Evolutionary conservation across 2,113 vertebrate species (phyloP).

Genomic region (Epinephelus lanceolatus): DNA sequence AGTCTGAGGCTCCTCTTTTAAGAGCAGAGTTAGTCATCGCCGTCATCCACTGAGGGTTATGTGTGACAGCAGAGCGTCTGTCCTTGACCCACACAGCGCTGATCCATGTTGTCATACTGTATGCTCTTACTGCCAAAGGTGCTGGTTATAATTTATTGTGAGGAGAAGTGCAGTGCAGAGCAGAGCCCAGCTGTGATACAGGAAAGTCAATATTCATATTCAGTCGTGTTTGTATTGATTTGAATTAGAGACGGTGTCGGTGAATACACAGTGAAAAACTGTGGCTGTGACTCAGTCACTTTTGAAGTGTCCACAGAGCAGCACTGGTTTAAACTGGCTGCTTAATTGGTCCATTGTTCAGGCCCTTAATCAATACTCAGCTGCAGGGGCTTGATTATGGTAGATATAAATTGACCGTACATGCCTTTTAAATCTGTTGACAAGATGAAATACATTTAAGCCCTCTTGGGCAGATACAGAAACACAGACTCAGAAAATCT

Average conservation of each 20-base stretch:
- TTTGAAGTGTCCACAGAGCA: neutral
- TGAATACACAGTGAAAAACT: neutral
- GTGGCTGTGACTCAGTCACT: too few species aligned
- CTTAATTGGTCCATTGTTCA: neutral
- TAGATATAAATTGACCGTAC: neutral
- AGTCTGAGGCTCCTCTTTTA: constrained; percentile 8
- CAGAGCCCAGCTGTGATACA: neutral
- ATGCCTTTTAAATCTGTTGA: neutral
- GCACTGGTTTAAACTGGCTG: neutral
- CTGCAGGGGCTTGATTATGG: neutral
- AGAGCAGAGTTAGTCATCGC: constrained; percentile 25
- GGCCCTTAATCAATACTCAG: neutral
- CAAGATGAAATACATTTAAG: neutral
- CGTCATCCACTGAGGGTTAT: constrained; percentile 28
- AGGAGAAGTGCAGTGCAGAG: neutral
- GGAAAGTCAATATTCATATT: neutral
- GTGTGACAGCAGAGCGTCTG: neutral
- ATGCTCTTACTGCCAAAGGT: neutral
- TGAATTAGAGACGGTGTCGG: neutral
- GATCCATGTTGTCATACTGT: constrained; percentile 4
- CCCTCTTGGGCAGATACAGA: neutral
- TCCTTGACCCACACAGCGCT: constrained; percentile 45
- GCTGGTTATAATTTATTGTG: neutral
- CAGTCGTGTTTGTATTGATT: neutral
- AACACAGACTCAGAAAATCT: neutral